A percentile compares a stretch with the other conserved stretches of the same genome.
Evolutionary conservation across 1,140 invertebrate species (phyloP).

Genomic region (Cyclina sinensis): DNA sequence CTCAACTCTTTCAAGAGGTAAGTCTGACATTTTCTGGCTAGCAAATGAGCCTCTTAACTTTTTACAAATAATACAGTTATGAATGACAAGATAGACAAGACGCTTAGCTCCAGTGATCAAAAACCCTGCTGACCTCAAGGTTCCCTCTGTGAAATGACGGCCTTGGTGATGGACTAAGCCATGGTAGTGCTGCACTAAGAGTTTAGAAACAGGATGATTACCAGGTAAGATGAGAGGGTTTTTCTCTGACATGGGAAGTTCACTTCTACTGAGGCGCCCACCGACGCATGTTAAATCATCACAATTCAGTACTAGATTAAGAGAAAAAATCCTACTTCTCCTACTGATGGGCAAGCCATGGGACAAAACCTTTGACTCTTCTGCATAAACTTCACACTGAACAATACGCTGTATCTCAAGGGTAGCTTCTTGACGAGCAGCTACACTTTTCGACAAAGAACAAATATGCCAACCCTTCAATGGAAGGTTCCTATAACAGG

Average conservation of each 20-base stretch:
- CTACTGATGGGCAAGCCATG: neutral
- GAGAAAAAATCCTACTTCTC: neutral
- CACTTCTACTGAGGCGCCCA: neutral
- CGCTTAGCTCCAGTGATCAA: conserved; percentile 64
- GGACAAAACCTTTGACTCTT: neutral
- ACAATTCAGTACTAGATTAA: neutral
- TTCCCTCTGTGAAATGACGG: conserved; percentile 53
- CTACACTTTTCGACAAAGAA: neutral
- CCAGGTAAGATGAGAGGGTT: conserved; percentile 54
- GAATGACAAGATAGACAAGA: conserved; percentile 58
- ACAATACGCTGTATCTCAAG: neutral
- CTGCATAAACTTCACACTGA: neutral
- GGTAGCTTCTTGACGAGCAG: neutral
- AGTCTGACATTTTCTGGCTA: conserved; percentile 70
- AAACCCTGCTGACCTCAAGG: conserved; percentile 49
- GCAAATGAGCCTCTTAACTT: conserved; percentile 41
- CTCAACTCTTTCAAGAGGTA: conserved; percentile 25
- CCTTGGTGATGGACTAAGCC: conserved; percentile 56
- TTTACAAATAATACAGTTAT: conserved; percentile 68
- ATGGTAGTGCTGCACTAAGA: conserved; percentile 53
- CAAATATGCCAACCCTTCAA: conserved; percentile 55
- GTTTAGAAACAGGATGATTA: conserved; percentile 26
- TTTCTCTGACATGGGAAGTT: neutral
- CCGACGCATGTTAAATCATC: conserved; percentile 35
- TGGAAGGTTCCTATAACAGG: conserved; percentile 15